Evolutionary conservation across 1,140 invertebrate genomes (phyloP).

Genomic region (Trinorchestia longiramus): DNA sequence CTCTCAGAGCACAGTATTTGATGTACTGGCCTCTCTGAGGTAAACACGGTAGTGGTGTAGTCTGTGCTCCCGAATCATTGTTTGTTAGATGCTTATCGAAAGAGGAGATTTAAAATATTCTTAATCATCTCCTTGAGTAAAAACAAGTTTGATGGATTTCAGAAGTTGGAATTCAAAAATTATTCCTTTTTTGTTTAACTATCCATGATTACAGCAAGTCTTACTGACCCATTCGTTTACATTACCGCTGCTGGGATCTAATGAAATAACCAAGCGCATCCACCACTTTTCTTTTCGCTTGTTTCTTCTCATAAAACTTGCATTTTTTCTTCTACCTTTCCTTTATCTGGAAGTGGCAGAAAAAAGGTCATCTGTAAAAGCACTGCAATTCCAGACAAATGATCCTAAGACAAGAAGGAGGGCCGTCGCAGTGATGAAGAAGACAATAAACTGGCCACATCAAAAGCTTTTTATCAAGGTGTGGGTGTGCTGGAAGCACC

Average conservation of each 20-base stretch:
- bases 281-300: not conserved
- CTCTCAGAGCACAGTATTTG: no score
- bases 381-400: not conserved
- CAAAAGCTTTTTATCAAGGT: not conserved
- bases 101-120: no score
- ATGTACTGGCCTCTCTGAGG: no score
- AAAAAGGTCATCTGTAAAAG: not conserved
- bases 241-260: not conserved
- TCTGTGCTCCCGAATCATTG: no score
- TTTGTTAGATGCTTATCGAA: no score
- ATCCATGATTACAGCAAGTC: not conserved
- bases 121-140: no score
- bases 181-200: not conserved
- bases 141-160: no score
- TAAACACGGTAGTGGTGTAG: no score
- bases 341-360: not conserved
- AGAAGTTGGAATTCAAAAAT: not conserved
- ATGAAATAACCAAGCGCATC: not conserved
- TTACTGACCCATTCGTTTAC: not conserved
- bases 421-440: not conserved
- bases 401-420: not conserved
- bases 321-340: no score
- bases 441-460: not conserved
- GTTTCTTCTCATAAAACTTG: not conserved
- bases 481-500: not conserved